These are phyloP conservation scores for Ellobius talpinus DNA, from an alignment of 2,113 vertebrate species.

Conservation along the genomic window DNA sequence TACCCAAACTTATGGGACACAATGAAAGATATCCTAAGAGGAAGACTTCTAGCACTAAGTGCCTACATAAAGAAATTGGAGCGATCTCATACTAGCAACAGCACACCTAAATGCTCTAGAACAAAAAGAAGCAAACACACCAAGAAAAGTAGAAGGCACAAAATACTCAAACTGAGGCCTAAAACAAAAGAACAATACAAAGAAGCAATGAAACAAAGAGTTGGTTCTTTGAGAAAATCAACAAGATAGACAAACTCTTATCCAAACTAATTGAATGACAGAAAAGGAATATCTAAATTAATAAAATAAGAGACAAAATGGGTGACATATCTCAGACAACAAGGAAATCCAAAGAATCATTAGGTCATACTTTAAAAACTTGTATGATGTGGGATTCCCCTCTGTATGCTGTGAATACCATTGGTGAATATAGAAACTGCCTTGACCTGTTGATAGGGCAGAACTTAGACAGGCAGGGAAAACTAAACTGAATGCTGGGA, in stretches of 20 bases:
- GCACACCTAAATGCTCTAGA: neutral
- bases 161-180: neutral
- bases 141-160: neutral
- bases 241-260: neutral
- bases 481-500: too few relatives aligned
- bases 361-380: too few relatives aligned
- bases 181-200: neutral
- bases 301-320: neutral
- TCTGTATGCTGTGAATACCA: too few relatives aligned
- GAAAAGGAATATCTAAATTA: neutral
- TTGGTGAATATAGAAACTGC: too few relatives aligned
- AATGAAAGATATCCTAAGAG: neutral
- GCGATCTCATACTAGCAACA: neutral
- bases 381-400: too few relatives aligned
- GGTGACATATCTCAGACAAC: too few relatives aligned
- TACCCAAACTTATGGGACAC: neutral
- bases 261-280: neutral
- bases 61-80: neutral
- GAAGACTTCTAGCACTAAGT: neutral
- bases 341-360: neutral
- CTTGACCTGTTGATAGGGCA: too few relatives aligned
- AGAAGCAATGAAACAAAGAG: neutral
- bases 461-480: too few relatives aligned
- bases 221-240: neutral
- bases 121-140: neutral